A percentile compares a stretch with the other conserved stretches of the same genome.
Evolutionary conservation across 1,140 invertebrate species (phyloP).

Genomic region (Bombyx mandarina): DNA sequence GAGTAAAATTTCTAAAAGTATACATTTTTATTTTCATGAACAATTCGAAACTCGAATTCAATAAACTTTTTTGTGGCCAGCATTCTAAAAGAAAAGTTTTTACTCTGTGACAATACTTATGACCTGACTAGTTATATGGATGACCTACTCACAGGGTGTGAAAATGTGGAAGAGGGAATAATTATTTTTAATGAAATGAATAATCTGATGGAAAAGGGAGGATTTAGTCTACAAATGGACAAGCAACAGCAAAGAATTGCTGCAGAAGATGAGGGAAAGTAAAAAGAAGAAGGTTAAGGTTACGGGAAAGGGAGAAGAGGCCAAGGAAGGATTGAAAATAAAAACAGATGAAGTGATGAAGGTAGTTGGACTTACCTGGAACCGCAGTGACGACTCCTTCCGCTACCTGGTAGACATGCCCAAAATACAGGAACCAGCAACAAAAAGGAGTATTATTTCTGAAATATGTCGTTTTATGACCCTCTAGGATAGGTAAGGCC

Average conservation of each 20-base stretch:
- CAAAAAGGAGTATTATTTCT: constrained; percentile 7
- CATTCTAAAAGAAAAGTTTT: too few species aligned
- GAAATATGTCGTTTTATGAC: constrained; percentile 6
- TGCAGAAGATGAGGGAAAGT: not conserved
- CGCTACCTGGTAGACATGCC: constrained; percentile 2
- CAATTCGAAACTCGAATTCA: too few species aligned
- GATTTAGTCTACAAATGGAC: constrained; percentile 2
- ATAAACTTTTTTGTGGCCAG: too few species aligned
- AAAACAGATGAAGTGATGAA: constrained; percentile 9
- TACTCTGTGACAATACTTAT: too few species aligned
- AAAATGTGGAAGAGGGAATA: constrained; percentile 5
- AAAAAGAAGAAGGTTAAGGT: not conserved
- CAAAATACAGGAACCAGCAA: not conserved
- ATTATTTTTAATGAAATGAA: constrained; percentile 1
- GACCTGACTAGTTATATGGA: too few species aligned
- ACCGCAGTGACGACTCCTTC: constrained; percentile 1
- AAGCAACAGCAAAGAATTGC: constrained; percentile 3
- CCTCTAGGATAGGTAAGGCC: constrained; percentile 6
- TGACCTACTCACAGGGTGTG: constrained; percentile 4
- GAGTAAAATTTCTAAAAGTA: too few species aligned
- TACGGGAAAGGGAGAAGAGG: not conserved
- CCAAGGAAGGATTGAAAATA: not conserved
- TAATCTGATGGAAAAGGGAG: not conserved
- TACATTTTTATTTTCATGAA: too few species aligned
- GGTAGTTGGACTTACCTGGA: constrained; percentile 7